Evolutionary conservation across 2,797 vertebrate species (phyloP).

Genomic region (Anguilla megastoma): DNA sequence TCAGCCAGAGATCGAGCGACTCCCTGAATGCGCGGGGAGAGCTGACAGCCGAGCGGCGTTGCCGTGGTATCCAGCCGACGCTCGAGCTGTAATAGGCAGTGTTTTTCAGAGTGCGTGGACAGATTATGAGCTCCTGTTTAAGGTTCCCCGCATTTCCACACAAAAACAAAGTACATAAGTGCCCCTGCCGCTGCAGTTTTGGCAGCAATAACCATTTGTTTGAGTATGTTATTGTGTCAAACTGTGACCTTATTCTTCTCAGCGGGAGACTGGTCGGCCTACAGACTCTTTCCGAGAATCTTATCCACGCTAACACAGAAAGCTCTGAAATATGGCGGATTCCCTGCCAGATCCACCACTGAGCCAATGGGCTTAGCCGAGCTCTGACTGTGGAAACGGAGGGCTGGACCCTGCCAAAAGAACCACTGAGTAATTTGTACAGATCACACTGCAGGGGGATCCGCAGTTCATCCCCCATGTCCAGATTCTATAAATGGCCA

Average conservation of each 20-base stretch:
- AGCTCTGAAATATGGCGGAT: constrained; percentile 30
- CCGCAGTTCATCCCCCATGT: constrained; percentile 65
- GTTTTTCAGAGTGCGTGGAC: neutral
- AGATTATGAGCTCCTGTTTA: neutral
- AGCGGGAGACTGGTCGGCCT: neutral
- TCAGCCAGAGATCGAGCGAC: neutral
- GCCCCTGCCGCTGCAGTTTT: neutral
- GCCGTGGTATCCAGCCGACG: neutral
- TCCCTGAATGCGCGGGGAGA: neutral
- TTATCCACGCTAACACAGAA: constrained; percentile 8
- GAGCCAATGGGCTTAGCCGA: constrained; percentile 64
- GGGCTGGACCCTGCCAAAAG: constrained; percentile 61
- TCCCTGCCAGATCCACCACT: constrained; percentile 50
- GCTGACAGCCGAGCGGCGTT: neutral
- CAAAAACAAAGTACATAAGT: neutral
- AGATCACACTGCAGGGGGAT: constrained; percentile 64
- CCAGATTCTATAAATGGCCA: constrained; percentile 70
- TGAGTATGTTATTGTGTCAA: neutral
- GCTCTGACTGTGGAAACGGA: constrained; percentile 63
- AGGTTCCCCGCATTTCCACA: neutral
- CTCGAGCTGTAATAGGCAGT: neutral
- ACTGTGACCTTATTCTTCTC: neutral
- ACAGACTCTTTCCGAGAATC: neutral
- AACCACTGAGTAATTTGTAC: constrained; percentile 65
- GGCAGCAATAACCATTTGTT: neutral